A percentile compares a stretch with the other conserved stretches of the same genome.
phyloP scores from a whole-genome alignment of 2,113 vertebrate genomes.

The Pseudonaja textilis region DNA sequence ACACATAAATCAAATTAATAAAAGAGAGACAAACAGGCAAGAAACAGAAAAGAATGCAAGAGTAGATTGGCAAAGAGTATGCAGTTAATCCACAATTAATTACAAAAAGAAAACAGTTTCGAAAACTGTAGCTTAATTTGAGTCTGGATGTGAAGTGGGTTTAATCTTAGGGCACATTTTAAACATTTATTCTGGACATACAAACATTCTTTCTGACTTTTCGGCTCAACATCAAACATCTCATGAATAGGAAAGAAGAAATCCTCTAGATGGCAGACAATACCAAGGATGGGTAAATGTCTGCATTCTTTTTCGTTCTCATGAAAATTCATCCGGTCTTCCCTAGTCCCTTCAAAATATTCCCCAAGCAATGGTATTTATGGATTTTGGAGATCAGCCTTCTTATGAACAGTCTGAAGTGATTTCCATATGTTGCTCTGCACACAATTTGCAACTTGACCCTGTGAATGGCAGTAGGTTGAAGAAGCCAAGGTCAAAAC shows the following conservation, averaged over 20 bases:
- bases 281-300: neutral
- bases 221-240: neutral
- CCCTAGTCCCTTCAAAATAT: neutral
- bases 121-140: neutral
- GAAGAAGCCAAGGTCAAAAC: neutral
- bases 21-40: neutral
- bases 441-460: neutral
- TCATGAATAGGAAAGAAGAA: neutral
- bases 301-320: neutral
- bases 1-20: neutral
- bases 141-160: neutral
- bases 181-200: neutral
- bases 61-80: neutral
- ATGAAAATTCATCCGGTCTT: neutral
- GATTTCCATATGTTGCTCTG: neutral
- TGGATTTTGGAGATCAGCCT: neutral
- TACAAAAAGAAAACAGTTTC: neutral
- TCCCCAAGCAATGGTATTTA: neutral
- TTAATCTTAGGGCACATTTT: neutral
- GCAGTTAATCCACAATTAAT: neutral
- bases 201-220: neutral
- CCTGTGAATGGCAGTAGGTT: neutral
- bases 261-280: constrained; percentile 14
- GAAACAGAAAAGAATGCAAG: neutral
- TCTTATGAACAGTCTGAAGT: neutral